Percentiles rank a stretch among this genome's conserved stretches.
Evolutionary conservation across 2,797 vertebrate genomes (phyloP).

Genomic region (Lacerta agilis): DNA sequence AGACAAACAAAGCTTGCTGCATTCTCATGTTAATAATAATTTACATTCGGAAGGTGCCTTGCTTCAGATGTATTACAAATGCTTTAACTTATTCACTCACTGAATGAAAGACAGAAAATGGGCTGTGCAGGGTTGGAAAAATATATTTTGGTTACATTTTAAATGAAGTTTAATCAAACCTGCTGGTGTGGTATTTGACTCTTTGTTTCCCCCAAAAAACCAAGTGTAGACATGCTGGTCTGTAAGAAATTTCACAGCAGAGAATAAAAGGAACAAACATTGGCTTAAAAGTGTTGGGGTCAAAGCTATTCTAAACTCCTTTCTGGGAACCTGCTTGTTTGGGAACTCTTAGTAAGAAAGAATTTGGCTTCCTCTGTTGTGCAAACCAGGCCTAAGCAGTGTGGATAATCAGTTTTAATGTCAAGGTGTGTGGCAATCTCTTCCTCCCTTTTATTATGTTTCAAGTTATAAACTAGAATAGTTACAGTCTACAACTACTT

Average conservation of each 20-base stretch:
- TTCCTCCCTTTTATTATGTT: neutral
- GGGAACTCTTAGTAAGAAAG: too few relatives aligned
- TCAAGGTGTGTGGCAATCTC: neutral
- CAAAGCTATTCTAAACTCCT: too few relatives aligned
- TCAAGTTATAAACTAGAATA: neutral
- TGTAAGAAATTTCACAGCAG: neutral
- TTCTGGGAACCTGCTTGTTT: neutral
- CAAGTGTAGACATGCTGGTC: neutral
- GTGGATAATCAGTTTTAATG: neutral
- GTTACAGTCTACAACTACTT: neutral
- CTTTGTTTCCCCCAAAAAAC: neutral
- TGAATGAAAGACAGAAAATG: slow-evolving; percentile 61
- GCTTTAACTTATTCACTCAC: slow-evolving; percentile 29
- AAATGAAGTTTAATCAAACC: slow-evolving; percentile 17
- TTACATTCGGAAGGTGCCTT: slow-evolving; percentile 24
- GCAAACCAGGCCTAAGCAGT: neutral
- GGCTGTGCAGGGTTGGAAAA: slow-evolving; percentile 40
- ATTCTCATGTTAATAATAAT: slow-evolving; percentile 17
- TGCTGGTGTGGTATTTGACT: neutral
- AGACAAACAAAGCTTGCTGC: slow-evolving; percentile 37
- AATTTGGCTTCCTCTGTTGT: too few relatives aligned
- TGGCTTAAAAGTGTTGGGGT: too few relatives aligned
- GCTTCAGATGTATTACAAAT: slow-evolving; percentile 45
- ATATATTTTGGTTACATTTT: slow-evolving; percentile 35
- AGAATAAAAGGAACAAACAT: neutral